Evolutionary conservation across 2,888 invertebrate genomes (phyloP).

Genomic region (Oasisia sp.): DNA sequence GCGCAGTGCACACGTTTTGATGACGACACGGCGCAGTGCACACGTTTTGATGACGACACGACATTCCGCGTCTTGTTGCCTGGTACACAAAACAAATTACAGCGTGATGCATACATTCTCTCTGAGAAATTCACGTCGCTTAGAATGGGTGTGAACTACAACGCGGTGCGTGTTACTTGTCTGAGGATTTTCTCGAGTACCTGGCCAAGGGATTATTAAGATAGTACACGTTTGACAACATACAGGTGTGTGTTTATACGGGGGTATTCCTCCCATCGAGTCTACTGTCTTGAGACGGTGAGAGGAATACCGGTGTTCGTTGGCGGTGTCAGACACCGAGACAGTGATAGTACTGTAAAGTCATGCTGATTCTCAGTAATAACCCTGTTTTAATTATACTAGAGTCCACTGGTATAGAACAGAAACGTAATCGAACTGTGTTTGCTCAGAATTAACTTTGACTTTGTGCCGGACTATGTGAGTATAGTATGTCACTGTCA

Average conservation of each 20-base stretch:
- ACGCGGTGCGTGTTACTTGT: background rate
- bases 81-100: constrained; percentile 12
- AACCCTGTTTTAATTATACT: background rate
- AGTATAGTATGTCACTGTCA: too few relatives aligned
- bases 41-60: background rate
- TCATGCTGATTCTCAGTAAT: too few relatives aligned
- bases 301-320: too few relatives aligned
- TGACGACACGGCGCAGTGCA: background rate
- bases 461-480: too few relatives aligned
- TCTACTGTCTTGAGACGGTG: too few relatives aligned
- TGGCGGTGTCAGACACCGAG: too few relatives aligned
- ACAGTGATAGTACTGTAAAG: too few relatives aligned
- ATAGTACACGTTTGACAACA: background rate
- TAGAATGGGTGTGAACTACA: background rate
- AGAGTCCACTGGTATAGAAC: background rate
- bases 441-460: too few relatives aligned
- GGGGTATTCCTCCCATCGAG: background rate
- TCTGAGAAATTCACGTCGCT: background rate
- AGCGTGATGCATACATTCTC: background rate
- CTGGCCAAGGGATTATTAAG: background rate
- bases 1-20: background rate
- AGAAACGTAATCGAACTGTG: background rate
- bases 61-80: constrained; percentile 17
- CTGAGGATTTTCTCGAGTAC: background rate
- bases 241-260: background rate